These are phyloP conservation scores for Bungarus multicinctus DNA, from an alignment of 2,113 vertebrate species.

Conservation along the genomic window DNA sequence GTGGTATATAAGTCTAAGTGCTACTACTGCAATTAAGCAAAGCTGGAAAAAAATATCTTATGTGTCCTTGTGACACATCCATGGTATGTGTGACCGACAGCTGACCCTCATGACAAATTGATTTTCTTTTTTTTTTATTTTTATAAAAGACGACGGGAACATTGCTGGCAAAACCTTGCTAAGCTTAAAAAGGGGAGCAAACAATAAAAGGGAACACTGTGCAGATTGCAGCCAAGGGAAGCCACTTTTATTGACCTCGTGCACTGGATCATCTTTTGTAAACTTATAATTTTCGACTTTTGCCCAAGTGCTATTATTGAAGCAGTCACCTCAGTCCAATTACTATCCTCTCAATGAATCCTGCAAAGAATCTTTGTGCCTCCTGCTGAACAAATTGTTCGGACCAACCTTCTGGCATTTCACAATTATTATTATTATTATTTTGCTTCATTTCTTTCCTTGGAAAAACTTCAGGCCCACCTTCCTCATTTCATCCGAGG, in stretches of 20 bases:
- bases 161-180: background rate
- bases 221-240: constrained; percentile 38
- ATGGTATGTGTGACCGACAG: background rate
- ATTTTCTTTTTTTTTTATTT: background rate
- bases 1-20: too few relatives aligned
- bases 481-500: background rate
- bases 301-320: background rate
- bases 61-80: background rate
- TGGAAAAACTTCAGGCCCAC: background rate
- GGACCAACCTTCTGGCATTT: background rate
- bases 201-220: constrained; percentile 56
- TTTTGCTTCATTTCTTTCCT: background rate
- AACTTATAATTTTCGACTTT: background rate
- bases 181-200: constrained; percentile 56
- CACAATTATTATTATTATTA: too few relatives aligned
- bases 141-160: background rate
- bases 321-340: background rate
- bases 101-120: background rate
- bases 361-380: background rate
- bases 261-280: constrained; percentile 33
- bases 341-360: background rate
- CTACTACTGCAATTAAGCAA: background rate
- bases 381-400: constrained; percentile 6
- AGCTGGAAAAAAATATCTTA: background rate
- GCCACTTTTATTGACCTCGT: constrained; percentile 28